Base-by-base conservation (phyloP, 2,113 vertebrate genomes). In the Aythya baeri region DNA sequence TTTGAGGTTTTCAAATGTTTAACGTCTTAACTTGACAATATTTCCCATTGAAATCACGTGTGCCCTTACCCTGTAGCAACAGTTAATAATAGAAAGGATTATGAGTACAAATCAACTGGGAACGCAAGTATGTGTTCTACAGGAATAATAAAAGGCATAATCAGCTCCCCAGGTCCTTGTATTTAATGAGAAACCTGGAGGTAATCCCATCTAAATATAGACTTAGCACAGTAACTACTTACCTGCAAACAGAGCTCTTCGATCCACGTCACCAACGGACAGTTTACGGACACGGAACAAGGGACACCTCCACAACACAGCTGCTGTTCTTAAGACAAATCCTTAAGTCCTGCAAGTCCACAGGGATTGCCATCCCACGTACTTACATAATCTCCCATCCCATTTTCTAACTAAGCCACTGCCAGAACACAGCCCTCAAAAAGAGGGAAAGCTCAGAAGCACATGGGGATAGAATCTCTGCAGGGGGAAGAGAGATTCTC, bases 1-100 rank as follows among this genome's bases (percentile, higher is more conserved):
- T 49, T 20, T 20, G 26, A 68, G 4, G 84, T 38, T 83, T 62
- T 80, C 50, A 88, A 58, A 49, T 22, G 29, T 91, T 80, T 6
- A 79, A 8, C 13, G 76, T 31, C 14, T 34, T 52, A 88, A 43
- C 49, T 21, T 44, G 23, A 44, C 23, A 62, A 13, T n/a, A 67
- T 68, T 93, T 96, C 44, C 20, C 49, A 65, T 13, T 72, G 70
- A 78, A 91, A 88, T 81, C 23, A 43, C 17, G 66, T 38, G 17
- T 55, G 36, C 36, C 58, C 62, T 86, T 82, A 54, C 43, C 70
- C 92, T 90, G 70, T 54, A 88, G 62, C 66, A 94, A 70, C 29
- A 77, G 94, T 81, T 95, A 95, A 90, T 90, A 97, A 91, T 32
- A 95, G 79, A 83, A 95, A 86, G 88, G 93, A 95, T 95, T 95